phyloP scores from a whole-genome alignment of 30 jellyfish, hydroid and myxozoan species.

The Aurelia aurita complex sp. Pacific region DNA sequence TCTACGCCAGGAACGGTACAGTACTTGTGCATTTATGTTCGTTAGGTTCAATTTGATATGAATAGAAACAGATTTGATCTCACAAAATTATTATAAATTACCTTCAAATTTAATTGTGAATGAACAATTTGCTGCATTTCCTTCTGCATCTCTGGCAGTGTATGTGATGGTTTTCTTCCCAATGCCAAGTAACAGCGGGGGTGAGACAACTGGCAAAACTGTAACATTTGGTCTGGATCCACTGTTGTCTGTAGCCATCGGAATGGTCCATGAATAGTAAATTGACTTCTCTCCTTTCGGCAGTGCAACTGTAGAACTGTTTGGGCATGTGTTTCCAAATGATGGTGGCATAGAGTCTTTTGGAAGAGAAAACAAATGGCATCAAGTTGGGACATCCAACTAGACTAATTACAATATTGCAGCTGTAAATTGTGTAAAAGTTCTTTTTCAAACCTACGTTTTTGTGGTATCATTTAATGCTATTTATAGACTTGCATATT shows the following conservation, averaged over 20 bases:
- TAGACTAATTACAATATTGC: too few relatives aligned
- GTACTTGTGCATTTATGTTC: background rate
- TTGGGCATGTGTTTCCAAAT: conserved; percentile 49
- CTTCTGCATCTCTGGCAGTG: conserved; percentile 70
- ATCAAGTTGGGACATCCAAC: too few relatives aligned
- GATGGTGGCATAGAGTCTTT: conserved; percentile 58
- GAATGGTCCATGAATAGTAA: conserved; percentile 63
- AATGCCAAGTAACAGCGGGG: conserved; percentile 45
- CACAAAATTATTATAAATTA: conserved; percentile 10
- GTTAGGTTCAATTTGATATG: background rate
- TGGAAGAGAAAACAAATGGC: too few relatives aligned
- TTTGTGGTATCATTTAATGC: too few relatives aligned
- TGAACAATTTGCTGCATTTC: conserved; percentile 65
- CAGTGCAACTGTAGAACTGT: conserved; percentile 13
- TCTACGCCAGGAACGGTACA: too few relatives aligned
- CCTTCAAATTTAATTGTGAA: conserved; percentile 64
- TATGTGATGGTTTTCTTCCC: conserved; percentile 56
- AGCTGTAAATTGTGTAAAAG: too few relatives aligned
- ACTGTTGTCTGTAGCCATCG: conserved; percentile 86
- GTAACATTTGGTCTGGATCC: conserved; percentile 55
- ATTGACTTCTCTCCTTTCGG: conserved; percentile 60
- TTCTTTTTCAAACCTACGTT: too few relatives aligned
- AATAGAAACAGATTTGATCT: background rate
- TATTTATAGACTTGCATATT: too few relatives aligned
- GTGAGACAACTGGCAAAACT: conserved; percentile 29